phyloP scores from a whole-genome alignment of 2,797 vertebrate genomes.

The Micromesistius poutassou region DNA sequence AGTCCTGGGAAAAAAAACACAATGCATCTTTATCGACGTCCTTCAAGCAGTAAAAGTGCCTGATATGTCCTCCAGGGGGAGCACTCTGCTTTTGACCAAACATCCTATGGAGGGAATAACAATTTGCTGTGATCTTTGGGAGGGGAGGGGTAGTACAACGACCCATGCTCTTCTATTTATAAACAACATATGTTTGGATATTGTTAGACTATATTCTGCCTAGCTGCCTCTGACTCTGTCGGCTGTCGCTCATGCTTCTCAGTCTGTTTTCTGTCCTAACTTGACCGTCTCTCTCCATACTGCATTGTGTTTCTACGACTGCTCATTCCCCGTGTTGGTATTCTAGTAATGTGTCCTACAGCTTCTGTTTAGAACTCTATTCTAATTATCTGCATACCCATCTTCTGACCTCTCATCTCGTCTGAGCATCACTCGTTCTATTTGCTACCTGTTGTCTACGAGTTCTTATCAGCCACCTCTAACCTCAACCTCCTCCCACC shows the following conservation, averaged over 20 bases:
- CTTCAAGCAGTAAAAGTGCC: constrained; percentile 1
- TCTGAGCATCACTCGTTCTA: neutral
- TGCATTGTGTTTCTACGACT: neutral
- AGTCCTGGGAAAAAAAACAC: too few species aligned
- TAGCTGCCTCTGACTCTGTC: neutral
- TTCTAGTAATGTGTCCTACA: neutral
- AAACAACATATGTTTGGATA: constrained; percentile 54
- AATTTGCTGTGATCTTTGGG: constrained; percentile 27
- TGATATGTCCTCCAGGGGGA: constrained; percentile 34
- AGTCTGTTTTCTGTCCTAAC: neutral
- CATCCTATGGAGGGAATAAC: constrained; percentile 11
- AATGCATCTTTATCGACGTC: too few species aligned
- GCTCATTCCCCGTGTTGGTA: neutral
- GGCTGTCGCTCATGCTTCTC: neutral
- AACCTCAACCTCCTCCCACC: too few species aligned
- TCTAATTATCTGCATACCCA: neutral
- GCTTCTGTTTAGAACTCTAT: neutral
- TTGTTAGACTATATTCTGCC: constrained; percentile 37
- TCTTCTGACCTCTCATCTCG: neutral
- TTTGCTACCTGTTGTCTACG: neutral
- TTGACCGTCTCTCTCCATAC: neutral
- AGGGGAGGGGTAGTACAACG: constrained; percentile 17
- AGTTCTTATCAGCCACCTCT: neutral
- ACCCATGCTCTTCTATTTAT: constrained; percentile 56
- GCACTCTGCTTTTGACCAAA: neutral